Evolutionary conservation across 2,888 invertebrate genomes (phyloP).

Genomic region (Epinotia nisella): DNA sequence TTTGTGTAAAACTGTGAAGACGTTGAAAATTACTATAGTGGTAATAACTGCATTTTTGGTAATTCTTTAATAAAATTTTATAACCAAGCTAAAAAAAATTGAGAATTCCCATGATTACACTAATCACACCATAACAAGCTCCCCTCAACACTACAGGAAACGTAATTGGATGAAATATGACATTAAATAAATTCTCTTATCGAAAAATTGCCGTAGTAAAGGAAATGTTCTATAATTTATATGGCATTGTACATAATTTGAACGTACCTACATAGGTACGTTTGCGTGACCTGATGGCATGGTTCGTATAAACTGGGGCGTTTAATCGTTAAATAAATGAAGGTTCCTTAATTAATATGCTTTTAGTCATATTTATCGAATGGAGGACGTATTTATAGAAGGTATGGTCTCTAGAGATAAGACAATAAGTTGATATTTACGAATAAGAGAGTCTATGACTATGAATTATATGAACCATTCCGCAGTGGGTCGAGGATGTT

Average conservation of each 20-base stretch:
- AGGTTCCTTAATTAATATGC: slow-evolving; percentile 17
- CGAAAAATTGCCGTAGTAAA: slow-evolving; percentile 26
- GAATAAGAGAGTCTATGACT: background rate
- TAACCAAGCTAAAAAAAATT: background rate
- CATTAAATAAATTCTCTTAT: slow-evolving; percentile 32
- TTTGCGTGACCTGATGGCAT: slow-evolving; percentile 38
- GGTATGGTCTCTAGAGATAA: background rate
- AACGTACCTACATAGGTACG: slow-evolving; percentile 23
- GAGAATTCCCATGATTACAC: background rate
- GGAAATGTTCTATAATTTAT: slow-evolving; percentile 43
- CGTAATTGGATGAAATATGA: slow-evolving; percentile 40
- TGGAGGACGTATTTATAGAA: background rate
- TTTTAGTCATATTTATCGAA: background rate
- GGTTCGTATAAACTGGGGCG: slow-evolving; percentile 30
- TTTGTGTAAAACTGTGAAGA: background rate
- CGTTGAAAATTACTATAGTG: background rate
- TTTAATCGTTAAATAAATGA: slow-evolving; percentile 23
- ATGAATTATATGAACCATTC: no score
- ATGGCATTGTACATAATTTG: slow-evolving; percentile 36
- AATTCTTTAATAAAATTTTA: background rate
- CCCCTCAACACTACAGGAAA: slow-evolving; percentile 11
- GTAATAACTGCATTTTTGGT: background rate
- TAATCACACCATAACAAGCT: slow-evolving; percentile 7
- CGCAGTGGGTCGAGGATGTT: no score
- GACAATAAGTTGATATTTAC: background rate